Percentiles rank a stretch among this genome's conserved stretches.
Evolutionary conservation across 2,113 vertebrate species (phyloP).

Genomic region (Sula dactylatra): DNA sequence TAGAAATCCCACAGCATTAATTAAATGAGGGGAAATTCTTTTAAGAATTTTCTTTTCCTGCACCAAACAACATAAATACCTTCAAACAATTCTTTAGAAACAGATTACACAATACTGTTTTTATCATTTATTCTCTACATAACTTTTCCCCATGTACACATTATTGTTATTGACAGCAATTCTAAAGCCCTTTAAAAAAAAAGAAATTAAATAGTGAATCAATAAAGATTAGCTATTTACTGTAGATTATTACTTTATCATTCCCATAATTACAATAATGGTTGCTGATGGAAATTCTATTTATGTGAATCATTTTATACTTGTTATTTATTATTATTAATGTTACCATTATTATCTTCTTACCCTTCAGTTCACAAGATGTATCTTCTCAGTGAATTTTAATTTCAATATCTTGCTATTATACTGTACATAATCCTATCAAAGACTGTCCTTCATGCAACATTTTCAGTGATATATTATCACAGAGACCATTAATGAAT

Average conservation of each 20-base stretch:
- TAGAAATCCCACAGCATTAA: slow-evolving; percentile 41
- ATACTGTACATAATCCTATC: slow-evolving; percentile 88
- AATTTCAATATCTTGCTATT: slow-evolving; percentile 88
- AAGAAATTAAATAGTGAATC: slow-evolving; percentile 79
- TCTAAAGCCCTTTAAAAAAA: slow-evolving; percentile 63
- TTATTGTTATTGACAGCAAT: slow-evolving; percentile 78
- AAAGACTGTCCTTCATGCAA: slow-evolving; percentile 91
- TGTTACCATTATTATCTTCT: slow-evolving; percentile 84
- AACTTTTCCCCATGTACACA: slow-evolving; percentile 29
- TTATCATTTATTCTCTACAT: slow-evolving; percentile 15
- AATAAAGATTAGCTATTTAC: slow-evolving; percentile 91
- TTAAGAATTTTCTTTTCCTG: slow-evolving; percentile 33
- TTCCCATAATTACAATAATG: slow-evolving; percentile 83
- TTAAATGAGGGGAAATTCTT: slow-evolving; percentile 15
- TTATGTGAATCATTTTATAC: slow-evolving; percentile 86
- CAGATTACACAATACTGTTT: slow-evolving; percentile 26
- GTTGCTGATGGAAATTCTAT: slow-evolving; percentile 82
- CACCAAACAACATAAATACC: slow-evolving; percentile 48
- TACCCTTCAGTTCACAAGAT: slow-evolving; percentile 85
- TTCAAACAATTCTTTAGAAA: slow-evolving; percentile 57
- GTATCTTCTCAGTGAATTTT: slow-evolving; percentile 91
- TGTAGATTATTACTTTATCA: slow-evolving; percentile 87
- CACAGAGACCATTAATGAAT: slow-evolving; percentile 87
- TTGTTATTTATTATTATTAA: slow-evolving; percentile 92
- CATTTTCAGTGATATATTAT: slow-evolving; percentile 93